Percentiles rank a stretch among this genome's conserved stretches.
phyloP scores from a whole-genome alignment of 2,888 invertebrate genomes.

The Tinea pellionella region DNA sequence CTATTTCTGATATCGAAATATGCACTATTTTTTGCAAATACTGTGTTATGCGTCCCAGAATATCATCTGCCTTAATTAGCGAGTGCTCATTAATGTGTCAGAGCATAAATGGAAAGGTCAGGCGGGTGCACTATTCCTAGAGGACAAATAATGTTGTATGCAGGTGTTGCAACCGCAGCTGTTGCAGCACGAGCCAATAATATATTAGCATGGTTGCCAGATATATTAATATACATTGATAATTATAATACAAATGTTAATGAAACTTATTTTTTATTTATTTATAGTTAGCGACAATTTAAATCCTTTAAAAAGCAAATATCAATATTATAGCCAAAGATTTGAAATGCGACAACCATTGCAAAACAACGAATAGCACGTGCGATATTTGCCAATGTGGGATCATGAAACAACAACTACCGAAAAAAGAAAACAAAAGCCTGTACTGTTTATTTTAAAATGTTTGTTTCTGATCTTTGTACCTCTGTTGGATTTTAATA shows the following conservation, averaged over 20 bases:
- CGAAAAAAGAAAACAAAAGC: too few species aligned
- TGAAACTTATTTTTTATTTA: not conserved
- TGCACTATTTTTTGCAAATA: not conserved
- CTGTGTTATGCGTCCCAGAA: not conserved
- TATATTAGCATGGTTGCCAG: not conserved
- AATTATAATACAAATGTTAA: not conserved
- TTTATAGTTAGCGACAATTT: too few species aligned
- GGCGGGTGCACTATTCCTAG: slow-evolving; percentile 14
- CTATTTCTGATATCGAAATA: not conserved
- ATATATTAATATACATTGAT: not conserved
- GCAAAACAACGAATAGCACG: too few species aligned
- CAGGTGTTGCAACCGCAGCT: slow-evolving; percentile 20
- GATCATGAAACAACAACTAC: too few species aligned
- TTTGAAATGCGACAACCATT: too few species aligned
- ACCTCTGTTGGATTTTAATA: too few species aligned
- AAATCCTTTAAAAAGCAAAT: too few species aligned
- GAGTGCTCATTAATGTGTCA: not conserved
- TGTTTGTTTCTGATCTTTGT: too few species aligned
- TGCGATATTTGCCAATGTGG: too few species aligned
- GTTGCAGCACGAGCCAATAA: slow-evolving; percentile 13
- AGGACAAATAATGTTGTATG: slow-evolving; percentile 32
- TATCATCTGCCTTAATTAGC: slow-evolving; percentile 15
- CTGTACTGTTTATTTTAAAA: too few species aligned
- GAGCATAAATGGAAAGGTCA: slow-evolving; percentile 16
- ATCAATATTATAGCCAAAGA: too few species aligned